Percentiles rank a stretch among this genome's conserved stretches.
Evolutionary conservation across 2,113 vertebrate species (phyloP).

Genomic region (Hippopotamus amphibius): DNA sequence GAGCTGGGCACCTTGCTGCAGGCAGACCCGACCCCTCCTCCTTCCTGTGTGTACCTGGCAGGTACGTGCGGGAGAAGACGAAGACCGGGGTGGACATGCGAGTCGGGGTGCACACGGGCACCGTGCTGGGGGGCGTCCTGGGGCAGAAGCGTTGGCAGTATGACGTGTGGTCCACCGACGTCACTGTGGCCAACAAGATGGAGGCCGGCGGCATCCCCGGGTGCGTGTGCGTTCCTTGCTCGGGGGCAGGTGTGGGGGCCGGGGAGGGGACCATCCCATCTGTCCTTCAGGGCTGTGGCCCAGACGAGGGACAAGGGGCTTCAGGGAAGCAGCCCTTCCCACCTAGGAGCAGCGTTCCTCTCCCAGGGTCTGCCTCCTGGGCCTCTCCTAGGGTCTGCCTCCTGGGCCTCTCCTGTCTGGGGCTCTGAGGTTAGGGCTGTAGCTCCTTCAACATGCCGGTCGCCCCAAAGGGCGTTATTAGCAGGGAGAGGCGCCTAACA

Average conservation of each 20-base stretch:
- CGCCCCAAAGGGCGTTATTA: fast-evolving
- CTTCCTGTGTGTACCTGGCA: conserved; percentile 67
- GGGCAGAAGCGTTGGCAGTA: conserved; percentile 99
- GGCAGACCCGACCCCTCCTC: fast-evolving
- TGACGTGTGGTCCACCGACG: conserved; percentile 97
- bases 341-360: not conserved
- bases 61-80: conserved; percentile 96
- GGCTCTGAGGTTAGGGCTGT: not conserved
- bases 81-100: conserved; percentile 97
- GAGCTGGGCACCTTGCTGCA: fast-evolving
- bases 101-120: conserved; percentile 96
- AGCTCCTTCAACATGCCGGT: fast-evolving
- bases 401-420: not conserved
- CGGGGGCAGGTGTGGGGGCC: fast-evolving
- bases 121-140: conserved; percentile 95
- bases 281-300: not conserved
- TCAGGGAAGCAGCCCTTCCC: too few relatives aligned
- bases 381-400: not conserved
- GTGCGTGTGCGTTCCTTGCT: conserved; percentile 83
- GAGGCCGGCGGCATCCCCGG: conserved; percentile 96
- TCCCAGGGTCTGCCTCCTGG: not conserved
- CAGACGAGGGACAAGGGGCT: too few relatives aligned
- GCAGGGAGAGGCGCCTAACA: not conserved
- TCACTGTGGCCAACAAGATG: conserved; percentile 98
- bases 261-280: not conserved